Conservation (phyloP, 2,113 vertebrate genomes). For the Hiodon alosoides region DNA sequence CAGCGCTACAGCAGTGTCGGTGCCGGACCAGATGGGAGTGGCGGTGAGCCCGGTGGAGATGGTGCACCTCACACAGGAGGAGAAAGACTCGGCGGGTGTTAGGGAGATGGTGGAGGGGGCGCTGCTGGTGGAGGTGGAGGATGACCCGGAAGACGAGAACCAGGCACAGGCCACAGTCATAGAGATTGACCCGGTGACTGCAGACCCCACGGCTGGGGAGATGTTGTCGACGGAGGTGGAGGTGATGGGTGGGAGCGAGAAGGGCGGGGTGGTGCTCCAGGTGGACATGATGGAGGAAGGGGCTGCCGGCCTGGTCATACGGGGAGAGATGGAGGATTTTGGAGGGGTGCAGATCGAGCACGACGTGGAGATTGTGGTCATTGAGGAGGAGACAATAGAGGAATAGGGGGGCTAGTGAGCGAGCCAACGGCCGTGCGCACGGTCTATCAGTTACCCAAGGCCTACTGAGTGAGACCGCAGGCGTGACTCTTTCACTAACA, state of each 20-base stretch:
- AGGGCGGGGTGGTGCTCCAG: constrained; percentile 64
- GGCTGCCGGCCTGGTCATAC: no score
- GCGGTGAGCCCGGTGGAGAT: constrained; percentile 70
- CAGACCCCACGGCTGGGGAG: constrained; percentile 27
- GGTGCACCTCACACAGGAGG: constrained; percentile 70
- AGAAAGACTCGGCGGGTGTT: constrained; percentile 51
- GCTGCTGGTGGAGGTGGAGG: constrained; percentile 8
- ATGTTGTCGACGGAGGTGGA: constrained; percentile 68
- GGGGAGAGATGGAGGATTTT: background rate
- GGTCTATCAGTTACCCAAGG: background rate
- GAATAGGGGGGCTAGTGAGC: constrained; percentile 12
- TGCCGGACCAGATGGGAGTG: constrained; percentile 53
- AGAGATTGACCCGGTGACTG: constrained; percentile 66
- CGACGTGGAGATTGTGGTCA: constrained; percentile 73
- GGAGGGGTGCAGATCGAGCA: constrained; percentile 35
- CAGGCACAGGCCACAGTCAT: constrained; percentile 59
- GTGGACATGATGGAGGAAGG: constrained; percentile 57
- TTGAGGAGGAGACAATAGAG: constrained; percentile 50
- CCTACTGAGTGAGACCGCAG: no score
- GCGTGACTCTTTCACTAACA: no score
- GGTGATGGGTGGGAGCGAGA: constrained; percentile 59
- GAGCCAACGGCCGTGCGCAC: background rate
- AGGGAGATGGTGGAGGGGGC: constrained; percentile 18
- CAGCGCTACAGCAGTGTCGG: constrained; percentile 67
- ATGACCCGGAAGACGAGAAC: constrained; percentile 12